phyloP scores from a whole-genome alignment of 1,140 invertebrate species.

The Solenopsis invicta region DNA sequence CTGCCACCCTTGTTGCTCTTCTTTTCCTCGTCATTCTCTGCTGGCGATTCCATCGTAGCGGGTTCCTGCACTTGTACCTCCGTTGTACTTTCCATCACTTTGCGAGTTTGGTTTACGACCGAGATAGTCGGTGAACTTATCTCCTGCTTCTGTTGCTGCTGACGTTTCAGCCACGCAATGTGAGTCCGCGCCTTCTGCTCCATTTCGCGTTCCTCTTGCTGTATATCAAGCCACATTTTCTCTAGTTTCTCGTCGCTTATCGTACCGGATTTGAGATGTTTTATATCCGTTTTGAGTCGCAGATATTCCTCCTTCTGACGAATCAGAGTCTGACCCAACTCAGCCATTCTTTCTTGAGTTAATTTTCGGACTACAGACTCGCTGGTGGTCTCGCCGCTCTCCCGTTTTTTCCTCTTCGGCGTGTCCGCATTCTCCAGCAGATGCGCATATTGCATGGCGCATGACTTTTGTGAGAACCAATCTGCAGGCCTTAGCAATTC shows the following conservation, averaged over 20 bases:
- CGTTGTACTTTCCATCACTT: constrained; percentile 75
- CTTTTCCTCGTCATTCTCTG: constrained; percentile 73
- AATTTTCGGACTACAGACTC: constrained; percentile 93
- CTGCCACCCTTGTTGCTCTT: constrained; percentile 82
- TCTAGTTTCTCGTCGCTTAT: constrained; percentile 90
- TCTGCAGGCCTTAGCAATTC: constrained; percentile 90
- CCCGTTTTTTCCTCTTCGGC: constrained; percentile 95
- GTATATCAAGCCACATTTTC: constrained; percentile 91
- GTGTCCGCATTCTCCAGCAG: constrained; percentile 94
- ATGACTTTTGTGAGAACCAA: constrained; percentile 97
- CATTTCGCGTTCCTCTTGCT: constrained; percentile 90
- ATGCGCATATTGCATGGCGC: constrained; percentile 95
- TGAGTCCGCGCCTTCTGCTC: constrained; percentile 90
- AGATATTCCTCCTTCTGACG: constrained; percentile 91
- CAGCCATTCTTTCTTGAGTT: constrained; percentile 92
- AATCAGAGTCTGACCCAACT: constrained; percentile 91
- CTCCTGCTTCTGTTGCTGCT: constrained; percentile 86
- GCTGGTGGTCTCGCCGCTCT: constrained; percentile 92
- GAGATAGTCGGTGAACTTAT: constrained; percentile 46
- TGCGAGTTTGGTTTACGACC: constrained; percentile 53
- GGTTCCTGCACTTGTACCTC: constrained; percentile 56
- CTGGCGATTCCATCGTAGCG: constrained; percentile 53
- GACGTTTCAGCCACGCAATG: constrained; percentile 91
- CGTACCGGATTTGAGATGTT: constrained; percentile 87
- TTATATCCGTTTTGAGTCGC: constrained; percentile 90